phyloP scores from a whole-genome alignment of 2,888 invertebrate species.

The Lycaena phlaeas region DNA sequence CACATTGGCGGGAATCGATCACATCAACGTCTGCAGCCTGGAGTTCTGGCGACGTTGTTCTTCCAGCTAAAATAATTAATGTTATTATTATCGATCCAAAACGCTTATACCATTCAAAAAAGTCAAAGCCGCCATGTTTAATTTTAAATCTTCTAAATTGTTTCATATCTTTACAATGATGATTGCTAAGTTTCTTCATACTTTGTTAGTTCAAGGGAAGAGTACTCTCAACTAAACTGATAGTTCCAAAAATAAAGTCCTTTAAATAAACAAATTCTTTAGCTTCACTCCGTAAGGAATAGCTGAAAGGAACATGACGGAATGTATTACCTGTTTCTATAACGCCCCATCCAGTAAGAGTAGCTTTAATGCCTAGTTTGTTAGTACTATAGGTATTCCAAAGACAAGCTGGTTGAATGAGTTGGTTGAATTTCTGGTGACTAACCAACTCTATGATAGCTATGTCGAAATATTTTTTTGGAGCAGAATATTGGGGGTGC shows the following conservation, averaged over 20 bases:
- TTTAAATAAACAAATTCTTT: too few species aligned
- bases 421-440: slow-evolving; percentile 14
- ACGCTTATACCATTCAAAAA: too few species aligned
- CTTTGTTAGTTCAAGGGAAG: too few species aligned
- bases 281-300: too few species aligned
- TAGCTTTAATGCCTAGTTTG: slow-evolving; percentile 12
- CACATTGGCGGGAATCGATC: slow-evolving; percentile 20
- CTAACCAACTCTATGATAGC: background rate
- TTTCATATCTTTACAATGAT: too few species aligned
- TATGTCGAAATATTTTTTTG: background rate
- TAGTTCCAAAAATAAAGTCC: too few species aligned
- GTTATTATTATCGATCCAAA: background rate
- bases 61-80: slow-evolving; percentile 13
- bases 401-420: slow-evolving; percentile 27
- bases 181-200: too few species aligned
- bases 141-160: too few species aligned
- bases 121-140: too few species aligned
- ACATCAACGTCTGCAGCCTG: slow-evolving; percentile 26
- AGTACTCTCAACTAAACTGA: too few species aligned
- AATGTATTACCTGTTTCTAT: slow-evolving; percentile 22
- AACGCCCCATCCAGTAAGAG: slow-evolving; percentile 27
- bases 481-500: background rate
- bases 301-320: too few species aligned
- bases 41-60: slow-evolving; percentile 14
- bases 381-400: slow-evolving; percentile 19